Percentiles rank a stretch among this genome's conserved stretches.
Evolutionary conservation across 2,113 vertebrate species (phyloP).

Genomic region (Holacanthus passer): DNA sequence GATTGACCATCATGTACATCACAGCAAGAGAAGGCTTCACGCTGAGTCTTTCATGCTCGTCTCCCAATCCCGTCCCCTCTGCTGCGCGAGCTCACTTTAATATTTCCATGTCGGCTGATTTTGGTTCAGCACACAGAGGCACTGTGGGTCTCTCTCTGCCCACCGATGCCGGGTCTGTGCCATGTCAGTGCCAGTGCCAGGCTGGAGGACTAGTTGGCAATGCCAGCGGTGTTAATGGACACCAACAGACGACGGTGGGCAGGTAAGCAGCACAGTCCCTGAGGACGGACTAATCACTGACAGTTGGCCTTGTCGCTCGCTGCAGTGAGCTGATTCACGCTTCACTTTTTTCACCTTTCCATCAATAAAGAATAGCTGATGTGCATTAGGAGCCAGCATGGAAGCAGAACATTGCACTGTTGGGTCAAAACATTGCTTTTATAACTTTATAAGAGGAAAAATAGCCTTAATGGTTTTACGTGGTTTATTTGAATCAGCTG

Average conservation of each 20-base stretch:
- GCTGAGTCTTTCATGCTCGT: slow-evolving; percentile 40
- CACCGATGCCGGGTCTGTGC: slow-evolving; percentile 25
- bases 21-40: slow-evolving; percentile 28
- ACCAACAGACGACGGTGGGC: slow-evolving; percentile 60
- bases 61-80: slow-evolving; percentile 24
- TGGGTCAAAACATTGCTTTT: neutral
- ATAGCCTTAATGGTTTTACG: neutral
- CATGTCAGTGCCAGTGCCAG: slow-evolving; percentile 40
- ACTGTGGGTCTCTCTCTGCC: slow-evolving; percentile 25
- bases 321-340: slow-evolving; percentile 37
- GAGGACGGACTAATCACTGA: slow-evolving; percentile 51
- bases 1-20: slow-evolving; percentile 38
- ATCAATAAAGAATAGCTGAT: slow-evolving; percentile 51
- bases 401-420: neutral
- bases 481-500: neutral
- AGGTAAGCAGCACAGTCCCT: slow-evolving; percentile 53
- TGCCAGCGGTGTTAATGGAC: slow-evolving; percentile 65
- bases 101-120: slow-evolving; percentile 38
- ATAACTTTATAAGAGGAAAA: slow-evolving; percentile 2
- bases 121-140: slow-evolving; percentile 49
- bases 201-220: slow-evolving; percentile 52
- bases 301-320: slow-evolving; percentile 27
- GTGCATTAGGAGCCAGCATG: slow-evolving; percentile 24
- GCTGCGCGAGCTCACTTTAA: slow-evolving; percentile 31
- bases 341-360: slow-evolving; percentile 30